Base-by-base conservation (phyloP, 2,797 vertebrate species). In the Falco biarmicus region DNA sequence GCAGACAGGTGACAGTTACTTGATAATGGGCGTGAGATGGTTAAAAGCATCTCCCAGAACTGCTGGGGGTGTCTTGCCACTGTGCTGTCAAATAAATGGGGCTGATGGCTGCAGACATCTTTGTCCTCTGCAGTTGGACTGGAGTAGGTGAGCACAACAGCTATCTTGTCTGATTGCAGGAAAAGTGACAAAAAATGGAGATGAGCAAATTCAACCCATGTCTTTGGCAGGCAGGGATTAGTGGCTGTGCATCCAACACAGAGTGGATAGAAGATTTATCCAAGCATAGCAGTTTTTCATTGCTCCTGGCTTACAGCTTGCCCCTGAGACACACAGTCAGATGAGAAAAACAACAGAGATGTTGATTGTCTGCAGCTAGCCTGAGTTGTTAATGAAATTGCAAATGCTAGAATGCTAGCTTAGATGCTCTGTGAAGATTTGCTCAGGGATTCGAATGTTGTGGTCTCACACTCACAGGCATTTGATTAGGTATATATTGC, bases 271-370 rank as follows among this genome's bases (percentile, higher is more conserved):
- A 76, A 85, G 80, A 84, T 94, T 65, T 91, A 53, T 94, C 82
- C 59, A 89, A 83, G 73, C 82, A 45, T 6, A 87, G 76, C 65
- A 81, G 73, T 88, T 92, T 85, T 88, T 90, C 92, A 73, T 54
- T 85, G 82, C 59, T 90, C n/a, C 96, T 94, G 93, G 95, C 96
- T 85, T 84, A 31, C 59, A 66, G 32, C 69, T 94, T 89, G 87
- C 93, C 89, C 84, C 61, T 84, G 93, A 95, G 94, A 88, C 89
- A 86, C 29, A 64, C 24, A 81, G 31, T 81, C 51, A 75, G 39
- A 90, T 0, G n/a, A 92, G 92, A 76, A 95, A 92, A 94, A 94
- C 94, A 96, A 63, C 60, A 63, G 84, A 86, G 65, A 66, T 89
- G 89, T 69, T 25, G 13, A 53, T 41, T 93, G 89, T 75, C 90